A percentile compares a stretch with the other conserved stretches of the same genome.
Evolutionary conservation across 2,888 invertebrate genomes (phyloP).

Genomic region (Tetanocera ferruginea): DNA sequence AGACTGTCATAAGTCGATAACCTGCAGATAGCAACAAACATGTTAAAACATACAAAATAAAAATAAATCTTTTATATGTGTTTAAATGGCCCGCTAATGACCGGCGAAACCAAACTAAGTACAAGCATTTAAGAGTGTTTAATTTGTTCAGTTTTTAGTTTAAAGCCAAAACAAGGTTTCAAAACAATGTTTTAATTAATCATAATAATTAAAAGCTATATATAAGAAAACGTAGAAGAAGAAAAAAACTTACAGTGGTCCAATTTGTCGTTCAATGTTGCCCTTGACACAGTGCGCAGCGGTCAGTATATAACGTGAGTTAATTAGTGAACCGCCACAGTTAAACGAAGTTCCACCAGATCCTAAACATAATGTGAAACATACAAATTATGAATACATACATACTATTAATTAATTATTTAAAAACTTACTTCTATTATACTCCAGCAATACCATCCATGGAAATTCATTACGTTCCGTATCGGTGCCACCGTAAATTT

Average conservation of each 20-base stretch:
- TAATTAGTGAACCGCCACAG: constrained; percentile 67
- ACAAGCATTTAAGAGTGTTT: too few relatives aligned
- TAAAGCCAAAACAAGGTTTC: not conserved
- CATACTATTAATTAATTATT: not conserved
- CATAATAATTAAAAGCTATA: not conserved
- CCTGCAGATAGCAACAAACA: too few relatives aligned
- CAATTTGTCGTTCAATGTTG: constrained; percentile 71
- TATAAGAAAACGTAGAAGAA: not conserved
- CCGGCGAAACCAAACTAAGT: too few relatives aligned
- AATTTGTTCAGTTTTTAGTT: too few relatives aligned
- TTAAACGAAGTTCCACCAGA: constrained; percentile 58
- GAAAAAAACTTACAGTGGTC: constrained; percentile 72
- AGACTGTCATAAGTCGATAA: too few relatives aligned
- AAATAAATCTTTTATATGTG: too few relatives aligned
- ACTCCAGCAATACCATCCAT: constrained; percentile 79
- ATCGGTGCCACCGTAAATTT: constrained; percentile 75
- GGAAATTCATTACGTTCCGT: constrained; percentile 77
- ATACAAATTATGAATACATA: not conserved
- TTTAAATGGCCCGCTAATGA: too few relatives aligned
- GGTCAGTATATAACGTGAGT: constrained; percentile 73
- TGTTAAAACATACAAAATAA: too few relatives aligned
- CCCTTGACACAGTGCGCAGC: constrained; percentile 76
- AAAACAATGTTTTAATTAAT: not conserved
- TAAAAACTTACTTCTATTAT: constrained; percentile 66
- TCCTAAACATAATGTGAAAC: constrained; percentile 29